Percentiles rank a stretch among this genome's conserved stretches.
Evolutionary conservation across 2,888 invertebrate species (phyloP).

Genomic region (Noctua pronuba): DNA sequence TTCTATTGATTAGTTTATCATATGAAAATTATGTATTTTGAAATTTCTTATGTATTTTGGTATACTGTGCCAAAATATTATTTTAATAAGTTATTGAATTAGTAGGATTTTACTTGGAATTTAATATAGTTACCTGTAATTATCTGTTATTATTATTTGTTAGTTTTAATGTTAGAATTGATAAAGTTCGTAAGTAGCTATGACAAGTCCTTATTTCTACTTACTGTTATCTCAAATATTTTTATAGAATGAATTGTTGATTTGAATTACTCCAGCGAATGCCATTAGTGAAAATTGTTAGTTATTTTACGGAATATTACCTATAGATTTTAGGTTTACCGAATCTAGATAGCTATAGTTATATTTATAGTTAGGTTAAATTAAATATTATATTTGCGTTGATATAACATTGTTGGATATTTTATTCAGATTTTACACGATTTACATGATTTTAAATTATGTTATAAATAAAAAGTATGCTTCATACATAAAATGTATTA

Average conservation of each 20-base stretch:
- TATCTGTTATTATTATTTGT: constrained; percentile 56
- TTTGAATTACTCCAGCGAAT: constrained; percentile 75
- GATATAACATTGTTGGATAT: constrained; percentile 84
- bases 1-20: constrained; percentile 23
- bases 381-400: constrained; percentile 75
- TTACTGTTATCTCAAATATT: constrained; percentile 69
- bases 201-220: constrained; percentile 62
- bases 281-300: constrained; percentile 83
- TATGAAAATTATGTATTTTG: constrained; percentile 47
- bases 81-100: constrained; percentile 71
- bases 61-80: constrained; percentile 82
- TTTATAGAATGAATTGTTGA: constrained; percentile 64
- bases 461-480: constrained; percentile 88
- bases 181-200: constrained; percentile 55
- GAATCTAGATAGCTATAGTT: constrained; percentile 66
- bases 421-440: constrained; percentile 89
- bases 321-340: constrained; percentile 57
- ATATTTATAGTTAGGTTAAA: constrained; percentile 72
- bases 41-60: constrained; percentile 70
- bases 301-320: constrained; percentile 61
- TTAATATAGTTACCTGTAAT: constrained; percentile 72
- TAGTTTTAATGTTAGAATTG: constrained; percentile 53
- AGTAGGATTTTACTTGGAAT: constrained; percentile 65
- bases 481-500: constrained; percentile 70
- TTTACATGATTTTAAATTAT: constrained; percentile 87